Evolutionary conservation across 2,113 vertebrate genomes (phyloP).

Genomic region (Melanerpes aurifrons): DNA sequence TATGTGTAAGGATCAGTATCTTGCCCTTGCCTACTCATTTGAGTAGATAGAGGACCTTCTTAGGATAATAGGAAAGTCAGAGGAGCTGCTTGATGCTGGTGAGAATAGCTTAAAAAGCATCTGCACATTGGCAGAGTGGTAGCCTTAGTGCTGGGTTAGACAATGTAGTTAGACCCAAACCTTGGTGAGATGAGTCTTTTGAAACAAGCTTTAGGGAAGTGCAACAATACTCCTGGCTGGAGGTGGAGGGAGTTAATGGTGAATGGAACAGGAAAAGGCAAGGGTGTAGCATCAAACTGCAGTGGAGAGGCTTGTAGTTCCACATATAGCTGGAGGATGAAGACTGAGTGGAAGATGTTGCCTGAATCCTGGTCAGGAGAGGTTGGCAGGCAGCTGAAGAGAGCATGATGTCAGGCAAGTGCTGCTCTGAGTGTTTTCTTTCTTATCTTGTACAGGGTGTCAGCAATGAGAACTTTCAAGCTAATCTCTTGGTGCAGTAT

Average conservation of each 20-base stretch:
- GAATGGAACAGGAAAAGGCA: neutral
- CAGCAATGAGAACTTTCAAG: conserved; percentile 9
- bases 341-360: neutral
- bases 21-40: neutral
- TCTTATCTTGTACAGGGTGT: neutral
- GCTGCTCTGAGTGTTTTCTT: neutral
- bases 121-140: neutral
- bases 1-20: neutral
- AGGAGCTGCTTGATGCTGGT: neutral
- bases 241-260: neutral
- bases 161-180: neutral
- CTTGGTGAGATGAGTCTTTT: neutral
- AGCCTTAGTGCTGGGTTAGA: neutral
- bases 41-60: neutral
- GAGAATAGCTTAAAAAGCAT: neutral
- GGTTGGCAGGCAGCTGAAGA: neutral
- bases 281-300: neutral
- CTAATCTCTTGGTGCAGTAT: conserved; percentile 87
- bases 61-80: neutral
- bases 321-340: neutral
- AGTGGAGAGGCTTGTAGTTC: neutral
- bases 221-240: neutral
- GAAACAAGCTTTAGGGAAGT: neutral
- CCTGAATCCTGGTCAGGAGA: neutral
- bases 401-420: neutral